These are phyloP conservation scores for Montipora cactus DNA, from an alignment of 64 coral and sea anemone species.

Conservation along the genomic window DNA sequence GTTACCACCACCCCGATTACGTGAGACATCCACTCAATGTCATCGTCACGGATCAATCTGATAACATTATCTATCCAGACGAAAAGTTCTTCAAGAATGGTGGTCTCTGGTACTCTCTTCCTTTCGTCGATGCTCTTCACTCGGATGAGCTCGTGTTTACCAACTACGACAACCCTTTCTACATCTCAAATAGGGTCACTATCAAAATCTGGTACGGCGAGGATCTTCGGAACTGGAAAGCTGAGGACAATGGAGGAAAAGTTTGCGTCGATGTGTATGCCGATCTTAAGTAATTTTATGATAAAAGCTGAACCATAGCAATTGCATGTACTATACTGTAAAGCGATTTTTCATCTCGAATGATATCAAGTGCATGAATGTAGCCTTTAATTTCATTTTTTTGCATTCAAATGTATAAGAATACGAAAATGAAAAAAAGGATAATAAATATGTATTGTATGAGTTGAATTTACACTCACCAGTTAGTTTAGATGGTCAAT, in stretches of 20 bases:
- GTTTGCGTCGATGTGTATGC: constrained; percentile 66
- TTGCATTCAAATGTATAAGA: too few relatives aligned
- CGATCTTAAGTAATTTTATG: constrained; percentile 17
- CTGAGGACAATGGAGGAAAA: constrained; percentile 32
- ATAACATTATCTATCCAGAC: constrained; percentile 43
- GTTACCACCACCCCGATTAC: constrained; percentile 4
- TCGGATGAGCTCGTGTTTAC: constrained; percentile 65
- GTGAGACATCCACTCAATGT: constrained; percentile 47
- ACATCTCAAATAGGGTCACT: not conserved
- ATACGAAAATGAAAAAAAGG: too few relatives aligned
- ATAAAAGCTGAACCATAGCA: not conserved
- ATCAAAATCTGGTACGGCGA: constrained; percentile 68
- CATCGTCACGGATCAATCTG: constrained; percentile 9
- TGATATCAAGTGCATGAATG: not conserved
- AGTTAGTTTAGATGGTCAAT: too few relatives aligned
- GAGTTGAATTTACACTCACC: too few relatives aligned
- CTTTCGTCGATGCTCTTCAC: constrained; percentile 26
- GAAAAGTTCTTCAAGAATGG: constrained; percentile 15
- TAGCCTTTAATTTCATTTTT: too few relatives aligned
- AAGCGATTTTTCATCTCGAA: not conserved
- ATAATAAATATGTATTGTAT: too few relatives aligned
- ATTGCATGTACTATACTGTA: not conserved
- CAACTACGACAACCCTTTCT: constrained; percentile 47
- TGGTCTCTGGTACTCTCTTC: constrained; percentile 54
- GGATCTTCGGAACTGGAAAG: constrained; percentile 14